Evolutionary conservation across 2,888 invertebrate species (phyloP).

Genomic region (Lymantria monacha): DNA sequence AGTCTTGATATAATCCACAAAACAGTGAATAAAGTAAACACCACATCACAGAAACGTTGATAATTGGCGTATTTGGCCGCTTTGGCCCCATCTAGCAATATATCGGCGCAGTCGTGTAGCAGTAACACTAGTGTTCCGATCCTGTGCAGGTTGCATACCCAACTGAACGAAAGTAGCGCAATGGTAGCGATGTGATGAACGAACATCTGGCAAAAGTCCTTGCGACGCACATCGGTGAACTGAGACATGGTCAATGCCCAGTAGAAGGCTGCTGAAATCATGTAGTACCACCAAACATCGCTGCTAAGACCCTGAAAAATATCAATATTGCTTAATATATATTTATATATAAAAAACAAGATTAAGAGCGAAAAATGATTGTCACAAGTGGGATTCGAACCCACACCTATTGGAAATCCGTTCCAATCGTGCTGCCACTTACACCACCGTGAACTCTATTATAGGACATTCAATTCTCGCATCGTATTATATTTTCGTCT

Average conservation of each 20-base stretch:
- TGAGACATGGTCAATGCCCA: conserved; percentile 96
- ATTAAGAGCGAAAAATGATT: too few relatives aligned
- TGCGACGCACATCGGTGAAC: conserved; percentile 95
- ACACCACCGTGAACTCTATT: too few relatives aligned
- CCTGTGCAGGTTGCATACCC: conserved; percentile 96
- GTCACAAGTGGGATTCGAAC: too few relatives aligned
- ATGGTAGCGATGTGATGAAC: conserved; percentile 98
- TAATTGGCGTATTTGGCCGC: conserved; percentile 96
- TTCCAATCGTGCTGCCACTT: too few relatives aligned
- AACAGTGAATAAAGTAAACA: conserved; percentile 94
- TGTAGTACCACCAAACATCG: conserved; percentile 98
- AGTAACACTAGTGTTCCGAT: conserved; percentile 95
- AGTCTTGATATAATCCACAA: conserved; percentile 96
- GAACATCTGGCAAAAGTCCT: conserved; percentile 99
- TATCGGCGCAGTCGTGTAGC: conserved; percentile 94
- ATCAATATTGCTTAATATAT: background rate
- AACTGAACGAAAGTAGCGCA: conserved; percentile 93
- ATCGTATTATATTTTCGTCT: too few relatives aligned
- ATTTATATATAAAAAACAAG: background rate
- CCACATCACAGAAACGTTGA: conserved; percentile 92
- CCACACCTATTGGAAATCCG: too few relatives aligned
- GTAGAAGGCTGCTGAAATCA: conserved; percentile 96
- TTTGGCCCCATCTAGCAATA: conserved; percentile 96
- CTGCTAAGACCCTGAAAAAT: conserved; percentile 86
- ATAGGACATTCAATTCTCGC: too few relatives aligned